Conservation (phyloP, 2,888 invertebrate species). For the Amorpha juglandis region DNA sequence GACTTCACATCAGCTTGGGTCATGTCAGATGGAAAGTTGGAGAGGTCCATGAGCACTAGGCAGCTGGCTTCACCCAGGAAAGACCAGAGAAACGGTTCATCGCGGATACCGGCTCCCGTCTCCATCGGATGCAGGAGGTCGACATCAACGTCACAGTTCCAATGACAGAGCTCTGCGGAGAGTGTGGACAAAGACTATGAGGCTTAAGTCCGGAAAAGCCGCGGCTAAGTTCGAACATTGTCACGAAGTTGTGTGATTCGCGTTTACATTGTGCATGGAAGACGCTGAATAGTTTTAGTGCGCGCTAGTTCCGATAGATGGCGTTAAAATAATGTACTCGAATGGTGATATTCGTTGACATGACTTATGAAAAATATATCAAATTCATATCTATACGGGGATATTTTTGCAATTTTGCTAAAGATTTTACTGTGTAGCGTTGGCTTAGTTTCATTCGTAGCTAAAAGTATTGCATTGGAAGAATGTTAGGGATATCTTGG, state of each 20-base stretch:
- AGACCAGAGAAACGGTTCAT: constrained; percentile 71
- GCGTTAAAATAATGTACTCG: constrained; percentile 19
- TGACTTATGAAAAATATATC: constrained; percentile 24
- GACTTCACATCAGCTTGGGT: constrained; percentile 90
- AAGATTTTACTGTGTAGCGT: background rate
- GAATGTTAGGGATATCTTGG: background rate
- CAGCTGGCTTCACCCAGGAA: constrained; percentile 78
- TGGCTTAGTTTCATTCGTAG: constrained; percentile 3
- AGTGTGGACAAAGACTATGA: constrained; percentile 44
- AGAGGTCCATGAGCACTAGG: constrained; percentile 83
- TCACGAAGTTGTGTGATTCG: background rate
- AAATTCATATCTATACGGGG: constrained; percentile 19
- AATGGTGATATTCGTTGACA: constrained; percentile 23
- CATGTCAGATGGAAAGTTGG: constrained; percentile 88
- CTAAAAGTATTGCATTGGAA: background rate
- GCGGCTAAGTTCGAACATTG: background rate
- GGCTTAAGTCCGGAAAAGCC: constrained; percentile 29
- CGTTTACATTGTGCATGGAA: constrained; percentile 1
- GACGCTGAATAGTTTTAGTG: constrained; percentile 8
- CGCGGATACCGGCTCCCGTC: constrained; percentile 78
- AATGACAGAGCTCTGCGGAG: constrained; percentile 63
- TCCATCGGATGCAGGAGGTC: constrained; percentile 75
- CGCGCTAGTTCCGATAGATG: constrained; percentile 16
- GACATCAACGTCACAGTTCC: constrained; percentile 76
- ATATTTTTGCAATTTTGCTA: constrained; percentile 18